phyloP scores from a whole-genome alignment of 2,797 vertebrate genomes.

The Acrossocheilus wenchowensis region DNA sequence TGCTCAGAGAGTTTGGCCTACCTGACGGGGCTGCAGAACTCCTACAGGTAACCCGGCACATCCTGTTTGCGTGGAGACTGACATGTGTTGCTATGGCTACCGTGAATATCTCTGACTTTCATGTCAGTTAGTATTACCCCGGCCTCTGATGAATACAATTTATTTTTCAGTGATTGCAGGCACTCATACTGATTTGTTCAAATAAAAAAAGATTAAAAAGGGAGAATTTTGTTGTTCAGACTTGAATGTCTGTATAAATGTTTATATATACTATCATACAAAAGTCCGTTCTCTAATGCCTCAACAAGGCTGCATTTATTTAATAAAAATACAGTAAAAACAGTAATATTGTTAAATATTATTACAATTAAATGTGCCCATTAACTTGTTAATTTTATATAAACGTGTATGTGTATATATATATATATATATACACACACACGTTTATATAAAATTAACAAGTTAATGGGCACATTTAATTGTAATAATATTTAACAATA shows the following conservation, averaged over 20 bases:
- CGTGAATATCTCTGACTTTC: not conserved
- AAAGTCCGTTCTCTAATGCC: not conserved
- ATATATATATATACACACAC: not conserved
- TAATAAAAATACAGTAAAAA: not conserved
- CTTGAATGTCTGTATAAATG: not conserved
- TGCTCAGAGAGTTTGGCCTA: conserved; percentile 92
- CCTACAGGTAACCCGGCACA: conserved; percentile 83
- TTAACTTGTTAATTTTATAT: not conserved
- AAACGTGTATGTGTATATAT: not conserved
- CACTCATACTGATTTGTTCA: not conserved
- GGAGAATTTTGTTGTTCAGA: not conserved
- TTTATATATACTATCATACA: not conserved
- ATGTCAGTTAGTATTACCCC: conserved; percentile 4
- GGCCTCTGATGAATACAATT: not conserved
- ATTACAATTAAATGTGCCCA: not conserved
- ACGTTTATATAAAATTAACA: not conserved
- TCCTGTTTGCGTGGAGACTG: conserved; percentile 14
- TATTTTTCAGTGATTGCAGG: not conserved
- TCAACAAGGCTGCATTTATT: not conserved
- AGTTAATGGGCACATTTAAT: not conserved
- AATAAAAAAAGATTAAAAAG: not conserved
- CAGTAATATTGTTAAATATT: not conserved
- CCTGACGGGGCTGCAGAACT: conserved; percentile 94
- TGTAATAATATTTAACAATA: not conserved
- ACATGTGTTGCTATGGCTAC: conserved; percentile 26